These are phyloP conservation scores for Sceloporus undulatus DNA, from an alignment of 2,113 vertebrate species.

Conservation along the genomic window DNA sequence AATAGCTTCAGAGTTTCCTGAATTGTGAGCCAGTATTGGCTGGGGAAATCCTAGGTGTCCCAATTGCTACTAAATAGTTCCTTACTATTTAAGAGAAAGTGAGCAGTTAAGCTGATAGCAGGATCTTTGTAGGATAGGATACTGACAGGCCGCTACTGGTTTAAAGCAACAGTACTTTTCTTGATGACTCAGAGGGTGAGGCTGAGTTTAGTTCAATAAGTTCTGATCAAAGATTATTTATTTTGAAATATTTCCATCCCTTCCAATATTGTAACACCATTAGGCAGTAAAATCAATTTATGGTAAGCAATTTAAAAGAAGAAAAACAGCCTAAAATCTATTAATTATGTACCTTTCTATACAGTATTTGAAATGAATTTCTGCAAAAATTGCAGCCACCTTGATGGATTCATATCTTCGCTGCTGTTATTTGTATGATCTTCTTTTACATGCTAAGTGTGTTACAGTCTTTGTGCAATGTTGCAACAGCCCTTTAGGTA, in stretches of 20 bases:
- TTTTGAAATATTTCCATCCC: too few species aligned
- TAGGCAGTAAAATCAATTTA: too few species aligned
- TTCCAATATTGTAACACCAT: too few species aligned
- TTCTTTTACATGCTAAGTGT: neutral
- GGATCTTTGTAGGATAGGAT: neutral
- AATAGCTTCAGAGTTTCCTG: neutral
- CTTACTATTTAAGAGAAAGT: constrained; percentile 6
- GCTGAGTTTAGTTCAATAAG: neutral
- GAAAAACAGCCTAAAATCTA: too few species aligned
- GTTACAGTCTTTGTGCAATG: neutral
- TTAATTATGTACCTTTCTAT: too few species aligned
- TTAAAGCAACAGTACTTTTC: constrained; percentile 8
- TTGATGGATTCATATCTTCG: neutral
- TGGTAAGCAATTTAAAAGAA: too few species aligned
- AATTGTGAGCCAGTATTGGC: neutral
- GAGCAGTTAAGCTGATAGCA: neutral
- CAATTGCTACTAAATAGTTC: neutral
- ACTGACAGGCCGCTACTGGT: neutral
- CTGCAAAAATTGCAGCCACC: neutral
- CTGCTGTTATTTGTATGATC: neutral
- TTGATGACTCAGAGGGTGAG: constrained; percentile 10
- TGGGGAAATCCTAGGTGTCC: neutral
- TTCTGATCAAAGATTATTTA: neutral
- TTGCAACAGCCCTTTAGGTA: neutral
- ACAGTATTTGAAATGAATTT: neutral